Base-by-base conservation (phyloP, 2,888 invertebrate genomes). In the Minunthozetes semirufus region DNA sequence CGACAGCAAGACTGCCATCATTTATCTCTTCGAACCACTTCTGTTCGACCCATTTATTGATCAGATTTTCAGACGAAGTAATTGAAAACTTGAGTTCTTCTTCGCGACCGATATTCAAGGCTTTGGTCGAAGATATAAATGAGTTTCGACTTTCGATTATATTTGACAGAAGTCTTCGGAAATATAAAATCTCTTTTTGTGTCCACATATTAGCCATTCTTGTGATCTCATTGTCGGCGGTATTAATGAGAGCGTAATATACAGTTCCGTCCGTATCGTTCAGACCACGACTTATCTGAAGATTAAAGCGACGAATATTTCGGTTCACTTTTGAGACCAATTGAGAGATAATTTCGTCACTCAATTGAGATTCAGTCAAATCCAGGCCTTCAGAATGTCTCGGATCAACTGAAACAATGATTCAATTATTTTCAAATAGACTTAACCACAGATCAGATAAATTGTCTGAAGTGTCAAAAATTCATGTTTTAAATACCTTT, bases 41-140 rank as follows among this genome's bases (percentile, higher is more conserved):
- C 63, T 63, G 29, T 27, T 29, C 29, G 9, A 33, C 17, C 63
- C 11, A 29, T 33, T 63, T 63, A 29, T 63, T 33, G 33, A 29
- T 63, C 29, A 63, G 17, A 17, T 25, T 27, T 17, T 63, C 63
- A n/a, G 17, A 19, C 4, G n/a, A 9, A 29, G 63, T 63, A 8
- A 63, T 63, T n/a, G 29, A 27, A 6, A 63, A 29, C 15, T 63
- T 63, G 56, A 56, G 19, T 5, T 56, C 56, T 11, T 63, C 63
- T 27, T 63, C 63, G 63, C 63, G 63, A 15, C 63, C 63, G 25
- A 63, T 63, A n/a, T 63, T 63, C 15, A 63, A 29, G 2, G 29
- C 29, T 63, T 63, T 63, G 2, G 63, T 63, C 63, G 63, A 63
- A 27, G 29, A 29, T 3, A 63, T 63, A 11, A 29, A 63, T 29